Base-by-base conservation (phyloP, 2,113 vertebrate species). In the Xenotilapia leptura region DNA sequence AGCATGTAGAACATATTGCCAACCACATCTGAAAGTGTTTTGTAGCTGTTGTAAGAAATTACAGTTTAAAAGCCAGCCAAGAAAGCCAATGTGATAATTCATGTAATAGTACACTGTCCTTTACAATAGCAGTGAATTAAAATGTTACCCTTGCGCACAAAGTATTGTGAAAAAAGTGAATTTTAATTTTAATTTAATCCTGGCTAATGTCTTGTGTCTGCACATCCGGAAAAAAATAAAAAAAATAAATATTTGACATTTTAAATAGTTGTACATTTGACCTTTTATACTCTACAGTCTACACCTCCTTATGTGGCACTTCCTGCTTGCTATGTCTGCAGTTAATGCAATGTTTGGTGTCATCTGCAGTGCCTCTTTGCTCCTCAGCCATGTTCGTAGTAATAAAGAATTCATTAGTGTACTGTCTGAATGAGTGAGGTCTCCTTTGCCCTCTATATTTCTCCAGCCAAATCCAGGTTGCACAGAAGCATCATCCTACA, bases 351-450 rank as follows among this genome's bases (percentile, higher is more conserved):
- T 36, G 65, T 83, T 84, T 83, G 23, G 23, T 45, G 40, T 19
- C 42, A 49, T 31, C 23, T 17, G 42, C 79, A 54, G 45, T 36
- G 75, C 23, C 45, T 86, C 55, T 75, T 53, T 47, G 47, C 83
- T 83, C 73, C 80, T 79, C 26, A 73, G 82, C 53, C 73, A 60
- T 49, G 36, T 83, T 79, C 45, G 13, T 4, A 54, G 54, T 62
- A 9, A 88, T 92, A 55, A 92, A 92, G 60, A 83, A 89, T 90
- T 91, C 14, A 91, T 86, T 21, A 12, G 62, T 82, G 1, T 45
- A 4, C 8, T 79, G 19, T 17, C 19, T 79, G 79, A 82, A 58
- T 55, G 82, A 53, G 31, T 33, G 40, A 79, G 6, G 21, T 58
- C 49, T 62, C 38, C n/a, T 82, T 26, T 70, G 53, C 62, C 79